Base-by-base conservation (phyloP, 2,797 vertebrate genomes). In the Chiroxiphia lanceolata region DNA sequence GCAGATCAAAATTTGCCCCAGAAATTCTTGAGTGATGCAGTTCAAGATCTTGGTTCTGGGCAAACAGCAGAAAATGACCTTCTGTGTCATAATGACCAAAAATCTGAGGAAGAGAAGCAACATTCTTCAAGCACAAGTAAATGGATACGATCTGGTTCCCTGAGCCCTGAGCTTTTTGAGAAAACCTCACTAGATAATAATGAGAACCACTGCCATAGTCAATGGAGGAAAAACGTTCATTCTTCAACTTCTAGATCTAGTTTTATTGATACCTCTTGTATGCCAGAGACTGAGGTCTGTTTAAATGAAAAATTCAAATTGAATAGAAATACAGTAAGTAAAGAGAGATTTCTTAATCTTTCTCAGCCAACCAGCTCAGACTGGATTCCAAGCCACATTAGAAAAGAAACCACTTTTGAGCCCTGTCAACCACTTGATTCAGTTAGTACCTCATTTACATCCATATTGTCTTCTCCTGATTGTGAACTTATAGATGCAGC, bases 1-100 rank as follows among this genome's bases (percentile, higher is more conserved):
- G 99, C 99, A 64, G 99, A 99, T 98, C 99, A 99, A 90, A 99
- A 98, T 96, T 97, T 99, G 89, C 99, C 99, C 26, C 98, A 99
- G 56, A 99, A 99, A 88, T 99, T 99, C 93, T 97, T 99, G 81
- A 99, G 99, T 96, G 99, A 99, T 91, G 98, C 98, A 80, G 98
- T 98, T 95, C 99, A 99, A 94, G 99, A 99, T 89, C 98, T 98
- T 69, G 96, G 98, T 54, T 98, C 98, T 82, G 97, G 96, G 75
- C 97, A 98, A 75, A 65, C 89, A 82, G 20, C 96, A 95, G 98
- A 98, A 96, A 97, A 44, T 74, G 98, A 98, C 25, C 94, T 97
- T 94, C 83, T 98, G 56, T 97, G 88, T 97, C 97, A 97, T 54
- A 97, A 96, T 57, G 97, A 96, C 85, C 97, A 98, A 91, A 97